A percentile compares a stretch with the other conserved stretches of the same genome.
phyloP scores from a whole-genome alignment of 1,140 invertebrate genomes.

The Diabrotica undecimpunctata region DNA sequence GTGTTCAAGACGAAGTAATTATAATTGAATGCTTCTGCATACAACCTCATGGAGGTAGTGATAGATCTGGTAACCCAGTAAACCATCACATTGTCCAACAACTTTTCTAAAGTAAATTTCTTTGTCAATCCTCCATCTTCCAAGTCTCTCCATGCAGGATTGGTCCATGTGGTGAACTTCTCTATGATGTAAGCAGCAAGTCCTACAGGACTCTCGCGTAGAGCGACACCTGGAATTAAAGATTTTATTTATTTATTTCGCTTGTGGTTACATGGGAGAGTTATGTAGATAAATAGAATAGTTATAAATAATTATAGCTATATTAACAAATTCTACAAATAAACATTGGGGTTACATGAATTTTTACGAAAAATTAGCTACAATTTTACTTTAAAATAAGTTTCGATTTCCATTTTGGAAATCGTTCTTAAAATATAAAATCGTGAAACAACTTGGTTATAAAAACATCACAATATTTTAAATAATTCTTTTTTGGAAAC shows the following conservation, averaged over 20 bases:
- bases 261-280: too few species aligned
- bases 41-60: conserved; percentile 72
- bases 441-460: too few species aligned
- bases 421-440: too few species aligned
- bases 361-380: too few species aligned
- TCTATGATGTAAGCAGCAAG: conserved; percentile 81
- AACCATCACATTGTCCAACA: conserved; percentile 85
- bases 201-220: conserved; percentile 67
- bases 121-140: conserved; percentile 70
- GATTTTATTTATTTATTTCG: too few species aligned
- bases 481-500: too few species aligned
- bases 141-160: conserved; percentile 52
- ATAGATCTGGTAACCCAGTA: conserved; percentile 80
- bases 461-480: too few species aligned
- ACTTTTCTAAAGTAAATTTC: conserved; percentile 65
- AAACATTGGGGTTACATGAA: too few species aligned
- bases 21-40: conserved; percentile 60
- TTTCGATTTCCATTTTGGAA: too few species aligned
- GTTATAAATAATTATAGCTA: too few species aligned
- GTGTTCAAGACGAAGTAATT: conserved; percentile 44
- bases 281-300: not conserved
- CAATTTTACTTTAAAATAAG: too few species aligned
- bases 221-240: conserved; percentile 52
- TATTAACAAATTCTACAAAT: too few species aligned
- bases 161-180: conserved; percentile 77